Percentiles rank a stretch among this genome's conserved stretches.
Evolutionary conservation across 2,797 vertebrate genomes (phyloP).

Genomic region (Pagetopsis macropterus): DNA sequence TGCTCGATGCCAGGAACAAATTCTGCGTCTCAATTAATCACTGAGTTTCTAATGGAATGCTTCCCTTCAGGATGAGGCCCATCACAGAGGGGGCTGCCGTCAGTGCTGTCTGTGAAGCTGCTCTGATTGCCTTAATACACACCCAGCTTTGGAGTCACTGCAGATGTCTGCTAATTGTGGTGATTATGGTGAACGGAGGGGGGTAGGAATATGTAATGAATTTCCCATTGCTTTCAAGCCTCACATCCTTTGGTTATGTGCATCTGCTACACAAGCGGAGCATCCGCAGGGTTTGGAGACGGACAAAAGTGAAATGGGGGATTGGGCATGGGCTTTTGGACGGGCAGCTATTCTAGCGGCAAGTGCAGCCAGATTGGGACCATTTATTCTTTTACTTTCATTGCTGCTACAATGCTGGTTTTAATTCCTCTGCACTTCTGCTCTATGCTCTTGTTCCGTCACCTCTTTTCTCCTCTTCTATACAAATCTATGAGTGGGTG

Average conservation of each 20-base stretch:
- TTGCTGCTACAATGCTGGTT: conserved; percentile 42
- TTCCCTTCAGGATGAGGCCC: conserved; percentile 82
- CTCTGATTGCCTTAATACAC: conserved; percentile 82
- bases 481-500: conserved; percentile 17
- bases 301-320: conserved; percentile 73
- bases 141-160: conserved; percentile 80
- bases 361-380: conserved; percentile 70
- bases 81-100: conserved; percentile 78
- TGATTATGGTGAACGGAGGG: conserved; percentile 84
- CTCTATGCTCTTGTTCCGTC: conserved; percentile 22
- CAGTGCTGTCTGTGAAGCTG: conserved; percentile 73
- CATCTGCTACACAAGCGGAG: conserved; percentile 77
- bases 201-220: conserved; percentile 84
- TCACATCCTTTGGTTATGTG: conserved; percentile 78
- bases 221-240: conserved; percentile 83
- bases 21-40: conserved; percentile 81
- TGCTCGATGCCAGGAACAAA: conserved; percentile 69
- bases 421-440: conserved; percentile 46
- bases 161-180: conserved; percentile 88
- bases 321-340: conserved; percentile 70
- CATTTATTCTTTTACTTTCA: conserved; percentile 67
- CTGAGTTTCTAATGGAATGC: conserved; percentile 81
- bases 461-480: conserved; percentile 22
- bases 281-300: conserved; percentile 77
- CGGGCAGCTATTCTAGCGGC: conserved; percentile 60